Base-by-base conservation (phyloP, 2,888 invertebrate species). In the Aporophyla lueneburgensis region DNA sequence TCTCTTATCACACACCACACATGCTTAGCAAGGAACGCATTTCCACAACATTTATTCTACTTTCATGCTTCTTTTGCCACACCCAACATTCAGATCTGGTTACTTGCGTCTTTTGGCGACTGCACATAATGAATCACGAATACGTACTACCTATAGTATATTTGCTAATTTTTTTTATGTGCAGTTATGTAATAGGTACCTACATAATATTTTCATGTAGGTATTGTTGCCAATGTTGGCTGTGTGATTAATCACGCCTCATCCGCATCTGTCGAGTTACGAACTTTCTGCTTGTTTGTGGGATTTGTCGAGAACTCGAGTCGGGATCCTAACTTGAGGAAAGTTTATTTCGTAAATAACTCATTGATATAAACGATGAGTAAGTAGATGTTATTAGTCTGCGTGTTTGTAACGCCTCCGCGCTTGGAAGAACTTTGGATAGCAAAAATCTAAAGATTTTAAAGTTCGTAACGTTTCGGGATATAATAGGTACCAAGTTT, bases 161-260 rank as follows among this genome's bases (percentile, higher is more conserved):
- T 33, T 33, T 33, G 33, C 33, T 33, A 1, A 33, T 33, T 46
- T 2, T 33, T 61, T 33, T 33, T 40, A 9, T n/a, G 14, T 40
- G 12, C 40, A 14, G 14, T 62, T n/a, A n/a, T 16, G n/a, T 33
- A 33, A 21, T 61, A 21, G 5, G 2, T 21, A 33, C 43, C 43
- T 43, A 43, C 9, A 40, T 40, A 63, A 46, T 49, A 65, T 46
- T 49, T 21, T 66, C 14, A 66, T 33, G 33, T 33, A 33, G 76
- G 76, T 78, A 84, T 84, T 65, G 76, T 40, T 24, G 62, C 51
- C 68, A 27, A 71, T 58, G 74, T 51, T 80, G 62, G 78, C 74
- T 67, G 85, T 87, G 87, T 91, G 90, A 93, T 93, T 92, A 92
- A 92, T 92, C 91, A 92, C 89, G 90, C 88, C 85, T 88, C 88